Base-by-base conservation (phyloP, 2,113 vertebrate species). In the Larimichthys polyactis region DNA sequence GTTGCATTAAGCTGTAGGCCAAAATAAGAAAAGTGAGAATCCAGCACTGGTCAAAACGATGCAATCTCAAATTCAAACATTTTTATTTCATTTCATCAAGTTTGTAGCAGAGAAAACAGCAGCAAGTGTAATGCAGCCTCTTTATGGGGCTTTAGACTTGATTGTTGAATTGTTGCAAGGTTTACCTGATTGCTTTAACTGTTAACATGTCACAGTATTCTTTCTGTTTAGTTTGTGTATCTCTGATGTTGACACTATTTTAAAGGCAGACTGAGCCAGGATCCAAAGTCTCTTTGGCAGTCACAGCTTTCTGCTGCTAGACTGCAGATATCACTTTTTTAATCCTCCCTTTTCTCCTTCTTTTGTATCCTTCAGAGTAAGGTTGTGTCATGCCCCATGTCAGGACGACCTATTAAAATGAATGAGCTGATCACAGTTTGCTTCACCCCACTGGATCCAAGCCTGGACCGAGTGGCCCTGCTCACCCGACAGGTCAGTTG, bases 341-440 rank as follows among this genome's bases (percentile, higher is more conserved):
- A 48, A 76, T 12, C 5, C 4, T 6, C 4, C 36, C 19, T 29
- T 54, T 48, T 59, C 19, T 36, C 17, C 1, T 44, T 27, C 16
- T 17, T 11, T 46, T 4, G 17, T 48, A 9, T 78, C 46, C 59
- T 0, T 77, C 88, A 98, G 97, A 96, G 94, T 0, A 97, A 96
- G 85, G 85, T 88, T 0, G 96, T 98, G 65, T 89, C 95, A 65
- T 98, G 97, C 85, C 97, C 97, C 17, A 98, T 98, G 97, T 97
- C 96, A 0, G 96, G 96, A 49, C 93, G 80, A 43, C 94, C 97
- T 1, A 94, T 98, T 59, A 96, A 96, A 87, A 95, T 98, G 96
- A 97, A 95, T 0, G 96, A 98, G 74, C 91, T 98, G 52, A 95
- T 96, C 3, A 44, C 94, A 0, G 96, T 98, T 36, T 87, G 74